These are phyloP conservation scores for Ormyrus nitidulus DNA, from an alignment of 2,888 invertebrate genomes.

Conservation along the genomic window DNA sequence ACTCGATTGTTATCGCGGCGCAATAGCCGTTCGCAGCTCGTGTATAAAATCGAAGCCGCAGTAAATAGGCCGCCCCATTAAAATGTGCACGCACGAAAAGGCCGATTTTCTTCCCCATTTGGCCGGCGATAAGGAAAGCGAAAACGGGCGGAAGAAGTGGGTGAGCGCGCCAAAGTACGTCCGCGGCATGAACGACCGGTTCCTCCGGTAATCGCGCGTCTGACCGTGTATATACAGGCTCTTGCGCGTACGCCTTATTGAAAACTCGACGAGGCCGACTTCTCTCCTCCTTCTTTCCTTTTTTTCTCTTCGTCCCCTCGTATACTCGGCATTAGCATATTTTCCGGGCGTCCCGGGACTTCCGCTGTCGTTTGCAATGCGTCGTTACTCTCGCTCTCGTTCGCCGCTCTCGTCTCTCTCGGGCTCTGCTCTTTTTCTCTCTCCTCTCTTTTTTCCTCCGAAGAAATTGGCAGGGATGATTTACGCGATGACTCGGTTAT, in stretches of 20 bases:
- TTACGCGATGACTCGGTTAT: constrained; percentile 46
- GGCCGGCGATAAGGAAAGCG: neutral
- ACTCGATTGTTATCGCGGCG: too few relatives aligned
- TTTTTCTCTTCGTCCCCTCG: neutral
- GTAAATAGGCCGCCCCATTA: too few relatives aligned
- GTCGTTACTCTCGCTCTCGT: constrained; percentile 18
- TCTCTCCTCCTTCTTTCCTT: neutral
- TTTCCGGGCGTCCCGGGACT: constrained; percentile 33
- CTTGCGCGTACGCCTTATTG: constrained; percentile 13
- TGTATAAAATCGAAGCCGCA: too few relatives aligned
- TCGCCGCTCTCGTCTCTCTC: neutral
- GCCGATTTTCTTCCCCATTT: neutral
- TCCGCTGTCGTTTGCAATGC: constrained; percentile 41
- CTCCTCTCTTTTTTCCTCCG: neutral
- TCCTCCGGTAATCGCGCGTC: too few relatives aligned
- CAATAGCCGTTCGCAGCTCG: too few relatives aligned
- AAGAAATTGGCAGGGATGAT: constrained; percentile 41
- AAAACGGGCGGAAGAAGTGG: constrained; percentile 17
- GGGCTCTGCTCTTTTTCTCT: constrained; percentile 1
- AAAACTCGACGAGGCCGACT: constrained; percentile 16
- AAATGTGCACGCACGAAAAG: too few relatives aligned
- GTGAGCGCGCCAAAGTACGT: neutral
- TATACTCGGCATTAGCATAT: constrained; percentile 37
- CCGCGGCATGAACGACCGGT: neutral
- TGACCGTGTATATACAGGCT: too few relatives aligned